A percentile compares a stretch with the other conserved stretches of the same genome.
Evolutionary conservation across 2,888 invertebrate species (phyloP).

Genomic region (Leucophenga montana): DNA sequence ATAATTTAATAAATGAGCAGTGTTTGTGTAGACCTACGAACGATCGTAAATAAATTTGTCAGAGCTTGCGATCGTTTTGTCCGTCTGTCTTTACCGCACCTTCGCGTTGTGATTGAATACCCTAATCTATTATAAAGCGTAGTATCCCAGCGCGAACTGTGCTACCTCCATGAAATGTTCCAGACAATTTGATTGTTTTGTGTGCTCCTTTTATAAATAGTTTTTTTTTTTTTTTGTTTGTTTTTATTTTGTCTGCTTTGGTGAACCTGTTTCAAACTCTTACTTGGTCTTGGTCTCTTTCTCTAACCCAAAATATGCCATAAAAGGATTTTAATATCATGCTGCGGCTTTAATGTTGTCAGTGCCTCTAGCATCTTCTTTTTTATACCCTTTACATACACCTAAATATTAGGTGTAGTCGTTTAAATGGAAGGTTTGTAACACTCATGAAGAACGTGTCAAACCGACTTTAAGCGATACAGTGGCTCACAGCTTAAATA

Average conservation of each 20-base stretch:
- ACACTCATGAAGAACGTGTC: too few relatives aligned
- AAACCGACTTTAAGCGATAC: too few relatives aligned
- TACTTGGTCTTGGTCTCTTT: too few relatives aligned
- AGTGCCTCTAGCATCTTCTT: not conserved
- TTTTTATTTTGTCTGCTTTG: not conserved
- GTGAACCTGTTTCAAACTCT: not conserved
- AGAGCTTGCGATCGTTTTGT: conserved; percentile 31
- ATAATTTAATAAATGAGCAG: conserved; percentile 49
- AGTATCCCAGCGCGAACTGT: not conserved
- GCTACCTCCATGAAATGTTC: too few relatives aligned
- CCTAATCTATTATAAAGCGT: conserved; percentile 16
- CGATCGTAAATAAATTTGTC: conserved; percentile 58
- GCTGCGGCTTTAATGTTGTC: conserved; percentile 20
- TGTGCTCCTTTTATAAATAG: conserved; percentile 1
- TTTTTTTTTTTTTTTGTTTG: not conserved
- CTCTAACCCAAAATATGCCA: not conserved
- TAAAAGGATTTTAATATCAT: conserved; percentile 22
- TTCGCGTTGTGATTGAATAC: conserved; percentile 57
- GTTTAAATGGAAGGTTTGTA: too few relatives aligned
- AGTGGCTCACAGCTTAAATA: too few relatives aligned
- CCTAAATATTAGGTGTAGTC: not conserved
- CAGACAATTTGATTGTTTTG: too few relatives aligned
- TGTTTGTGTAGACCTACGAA: conserved; percentile 29
- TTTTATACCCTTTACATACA: not conserved
- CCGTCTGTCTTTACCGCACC: conserved; percentile 21